Evolutionary conservation across 2,797 vertebrate genomes (phyloP).

Genomic region (Aldrovandia affinis): DNA sequence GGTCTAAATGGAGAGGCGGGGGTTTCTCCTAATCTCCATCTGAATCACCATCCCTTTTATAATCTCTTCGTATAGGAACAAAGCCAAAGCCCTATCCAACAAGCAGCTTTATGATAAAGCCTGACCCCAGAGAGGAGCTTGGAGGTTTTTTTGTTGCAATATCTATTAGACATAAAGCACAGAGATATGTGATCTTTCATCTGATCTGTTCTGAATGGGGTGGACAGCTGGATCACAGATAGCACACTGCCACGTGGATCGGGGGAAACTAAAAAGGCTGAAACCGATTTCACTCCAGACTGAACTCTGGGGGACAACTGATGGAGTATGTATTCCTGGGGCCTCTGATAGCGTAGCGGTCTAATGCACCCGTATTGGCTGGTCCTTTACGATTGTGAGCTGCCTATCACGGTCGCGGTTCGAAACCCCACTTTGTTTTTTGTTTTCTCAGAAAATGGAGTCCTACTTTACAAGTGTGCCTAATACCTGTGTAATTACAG

Average conservation of each 20-base stretch:
- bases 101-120: background rate
- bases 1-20: background rate
- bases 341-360: no score
- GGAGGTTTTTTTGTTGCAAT: background rate
- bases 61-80: background rate
- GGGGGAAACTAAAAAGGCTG: background rate
- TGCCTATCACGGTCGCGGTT: no score
- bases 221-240: background rate
- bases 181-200: background rate
- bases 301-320: background rate
- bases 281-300: background rate
- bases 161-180: background rate
- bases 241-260: background rate
- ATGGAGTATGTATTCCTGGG: background rate
- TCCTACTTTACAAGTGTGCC: background rate
- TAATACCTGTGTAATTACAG: background rate
- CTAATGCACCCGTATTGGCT: no score
- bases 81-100: background rate
- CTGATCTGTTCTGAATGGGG: background rate
- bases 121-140: background rate
- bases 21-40: slow-evolving; percentile 14
- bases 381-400: no score
- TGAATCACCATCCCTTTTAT: slow-evolving; percentile 6
- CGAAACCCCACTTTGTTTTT: no score
- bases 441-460: no score